Base-by-base conservation (phyloP, 2,113 vertebrate genomes). In the Nothobranchius furzeri region DNA sequence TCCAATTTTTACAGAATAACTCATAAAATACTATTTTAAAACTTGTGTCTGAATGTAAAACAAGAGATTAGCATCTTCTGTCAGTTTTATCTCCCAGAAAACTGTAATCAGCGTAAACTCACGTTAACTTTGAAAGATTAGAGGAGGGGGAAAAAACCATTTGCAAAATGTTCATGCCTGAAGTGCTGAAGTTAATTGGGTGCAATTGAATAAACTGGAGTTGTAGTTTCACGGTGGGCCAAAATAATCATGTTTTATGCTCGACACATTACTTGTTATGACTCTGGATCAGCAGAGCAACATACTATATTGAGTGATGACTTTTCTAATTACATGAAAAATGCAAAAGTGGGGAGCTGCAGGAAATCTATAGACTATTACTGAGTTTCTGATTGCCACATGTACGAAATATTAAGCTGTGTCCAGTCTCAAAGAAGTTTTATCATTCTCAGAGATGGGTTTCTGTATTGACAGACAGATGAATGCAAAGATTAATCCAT, bases 101-200 rank as follows among this genome's bases (percentile, higher is more conserved):
- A 63, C 0, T 12, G 51, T 45, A 53, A 72, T 67, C 60, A 51
- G 30, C 51, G 46, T 52, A 46, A 25, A 60, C 69, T 76, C 36
- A 49, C 42, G n/a, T 75, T 42, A 62, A 9, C 52, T 40, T 48
- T 47, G n/a, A 13, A 50, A 47, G 5, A 50, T n/a, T n/a, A 50
- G 78, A 75, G 30, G 30, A 30, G 30, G 30, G 30, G 30, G 84
- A 0, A 4, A 53, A 35, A 54, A 46, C 24, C 54, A 49, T 82
- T 74, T 84, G 52, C 63, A 65, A 69, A 79, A 61, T 67, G 51
- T 67, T 81, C 66, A 56, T 73, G 77, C 66, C 82, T 78, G 60
- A 76, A 79, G 79, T 85, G 78, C 64, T 63, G 47, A 45, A 75
- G 79, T 79, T 87, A 85, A 90, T 89, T 90, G 78, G 78, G 69